Evolutionary conservation across 1,140 invertebrate species (phyloP).

Genomic region (Scaptomyza graminum): DNA sequence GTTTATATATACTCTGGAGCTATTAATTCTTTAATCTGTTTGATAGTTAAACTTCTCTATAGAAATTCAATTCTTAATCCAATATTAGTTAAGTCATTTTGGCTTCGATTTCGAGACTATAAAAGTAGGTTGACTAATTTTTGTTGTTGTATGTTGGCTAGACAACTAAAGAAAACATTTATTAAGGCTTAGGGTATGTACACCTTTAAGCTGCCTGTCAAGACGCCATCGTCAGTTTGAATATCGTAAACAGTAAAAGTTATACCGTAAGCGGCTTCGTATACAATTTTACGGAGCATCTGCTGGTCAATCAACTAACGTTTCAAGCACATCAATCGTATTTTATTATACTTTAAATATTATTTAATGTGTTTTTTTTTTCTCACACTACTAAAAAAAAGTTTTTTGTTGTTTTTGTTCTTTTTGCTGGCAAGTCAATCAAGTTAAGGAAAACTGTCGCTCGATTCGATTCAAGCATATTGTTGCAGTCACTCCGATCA

Average conservation of each 20-base stretch:
- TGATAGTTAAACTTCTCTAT: not conserved
- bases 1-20: constrained; percentile 28
- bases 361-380: constrained; percentile 36
- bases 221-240: too few relatives aligned
- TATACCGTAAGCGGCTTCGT: too few relatives aligned
- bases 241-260: too few relatives aligned
- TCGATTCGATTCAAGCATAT: constrained; percentile 54
- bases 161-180: too few relatives aligned
- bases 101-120: not conserved
- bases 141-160: too few relatives aligned
- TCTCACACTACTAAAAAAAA: constrained; percentile 51
- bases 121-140: too few relatives aligned
- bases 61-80: not conserved
- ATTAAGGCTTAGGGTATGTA: too few relatives aligned
- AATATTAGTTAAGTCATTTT: not conserved
- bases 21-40: not conserved
- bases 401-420: constrained; percentile 50
- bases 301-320: not conserved
- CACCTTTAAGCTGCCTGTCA: too few relatives aligned
- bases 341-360: constrained; percentile 10
- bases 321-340: not conserved
- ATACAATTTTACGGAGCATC: not conserved
- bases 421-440: constrained; percentile 60
- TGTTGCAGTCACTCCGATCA: constrained; percentile 71
- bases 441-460: constrained; percentile 15